Evolutionary conservation across 2,888 invertebrate genomes (phyloP), one percentile per base, ranked within the genome.

Genomic region (Meganola albula): DNA sequence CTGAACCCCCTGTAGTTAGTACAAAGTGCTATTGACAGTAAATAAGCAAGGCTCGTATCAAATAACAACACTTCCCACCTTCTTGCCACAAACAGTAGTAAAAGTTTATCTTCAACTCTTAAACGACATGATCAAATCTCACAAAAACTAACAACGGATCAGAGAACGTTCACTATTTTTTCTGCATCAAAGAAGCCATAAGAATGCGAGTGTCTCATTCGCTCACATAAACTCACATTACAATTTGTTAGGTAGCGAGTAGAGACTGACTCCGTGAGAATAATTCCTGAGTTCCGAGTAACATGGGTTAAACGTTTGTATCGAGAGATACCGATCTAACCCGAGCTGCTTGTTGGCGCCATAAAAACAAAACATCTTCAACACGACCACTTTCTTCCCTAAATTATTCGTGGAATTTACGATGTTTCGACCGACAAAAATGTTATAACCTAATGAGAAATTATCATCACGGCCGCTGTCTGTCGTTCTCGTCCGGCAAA

Each of bases 371-470:
- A 84, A 83, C 82, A 72, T 75, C 74, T 63, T 63, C 70, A 70
- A 74, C 77, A 75, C 72, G 69, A 74, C 82, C 76, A 82, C 83
- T 83, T 83, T 83, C 83, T 82, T 79, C 75, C 79, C 74, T 69
- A 84, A 84, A 84, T 82, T 79, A 85, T 84, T 83, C 80, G 76
- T 73, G 71, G 83, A 83, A 84, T 84, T 84, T 80, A 84, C 77
- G 79, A 80, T 69, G 78, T 72, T 78, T 74, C 79, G 58, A 73
- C 76, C 71, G 71, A 82, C 79, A 77, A 77, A 79, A 83, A 82
- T 78, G 77, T 76, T 82, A 80, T 80, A 82, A 77, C 75, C 79
- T 83, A 84, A 85, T 85, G 83, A 84, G 84, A 83, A 85, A 84
- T 84, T 83, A 85, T 82, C 82, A 84, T 83, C 78, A 78, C 69